These are phyloP conservation scores for Drosophila simulans DNA, from an alignment of 1,140 invertebrate genomes.

Conservation along the genomic window DNA sequence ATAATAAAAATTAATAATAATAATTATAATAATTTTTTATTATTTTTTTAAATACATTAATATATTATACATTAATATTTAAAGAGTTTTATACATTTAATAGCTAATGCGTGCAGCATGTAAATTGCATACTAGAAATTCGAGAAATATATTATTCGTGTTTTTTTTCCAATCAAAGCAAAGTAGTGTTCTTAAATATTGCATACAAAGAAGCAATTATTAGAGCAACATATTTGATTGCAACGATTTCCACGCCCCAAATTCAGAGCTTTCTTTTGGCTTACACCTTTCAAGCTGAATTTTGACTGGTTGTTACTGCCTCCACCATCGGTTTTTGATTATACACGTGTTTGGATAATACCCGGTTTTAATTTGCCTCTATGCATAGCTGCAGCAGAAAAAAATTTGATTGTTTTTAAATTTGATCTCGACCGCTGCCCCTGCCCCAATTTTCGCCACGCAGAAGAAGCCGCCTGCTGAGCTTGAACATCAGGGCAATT, in stretches of 20 bases:
- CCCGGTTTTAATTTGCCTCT: constrained; percentile 48
- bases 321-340: constrained; percentile 26
- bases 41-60: too few relatives aligned
- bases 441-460: constrained; percentile 30
- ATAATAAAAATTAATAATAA: too few relatives aligned
- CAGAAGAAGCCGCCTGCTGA: constrained; percentile 66
- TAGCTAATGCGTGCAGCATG: too few relatives aligned
- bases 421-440: constrained; percentile 52
- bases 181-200: constrained; percentile 5
- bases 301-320: constrained; percentile 10
- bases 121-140: too few relatives aligned
- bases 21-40: too few relatives aligned
- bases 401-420: constrained; percentile 74
- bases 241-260: constrained; percentile 15
- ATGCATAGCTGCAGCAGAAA: constrained; percentile 42
- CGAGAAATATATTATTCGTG: background rate
- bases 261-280: constrained; percentile 31
- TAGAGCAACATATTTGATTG: constrained; percentile 28
- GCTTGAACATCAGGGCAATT: constrained; percentile 71
- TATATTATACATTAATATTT: too few relatives aligned
- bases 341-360: constrained; percentile 46
- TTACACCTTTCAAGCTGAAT: constrained; percentile 16
- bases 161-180: background rate
- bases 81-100: too few relatives aligned
- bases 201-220: constrained; percentile 20